Base-by-base conservation (phyloP, 2,797 vertebrate genomes). In the Micromesistius poutassou region DNA sequence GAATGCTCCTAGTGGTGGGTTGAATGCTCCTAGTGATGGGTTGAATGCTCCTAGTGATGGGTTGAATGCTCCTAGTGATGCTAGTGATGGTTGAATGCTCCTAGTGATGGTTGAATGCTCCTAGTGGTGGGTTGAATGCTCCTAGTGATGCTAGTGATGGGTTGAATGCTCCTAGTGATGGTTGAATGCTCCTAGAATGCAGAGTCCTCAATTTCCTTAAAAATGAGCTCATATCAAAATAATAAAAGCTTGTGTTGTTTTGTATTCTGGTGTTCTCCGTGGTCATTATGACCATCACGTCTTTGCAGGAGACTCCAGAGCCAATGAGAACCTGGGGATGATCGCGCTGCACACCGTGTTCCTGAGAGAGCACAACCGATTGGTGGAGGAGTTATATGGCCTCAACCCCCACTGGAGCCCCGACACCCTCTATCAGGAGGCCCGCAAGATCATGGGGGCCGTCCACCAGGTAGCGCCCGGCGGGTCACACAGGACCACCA, bases 271-370 rank as follows among this genome's bases (percentile, higher is more conserved):
- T 68, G 2, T 28, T 68, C 9, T 5, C n/a, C 31, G 19, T 50
- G 30, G 71, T 33, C 30, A 35, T 72, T 33, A 30, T 33, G 30
- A 19, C 71, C 19, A 35, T 19, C 33, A 30, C 74, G 22, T 78
- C 76, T 80, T 9, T 70, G 30, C 82, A 95, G 95, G 94, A 68
- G 94, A 95, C 81, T 93, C 94, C 0, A 90, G 94, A 86, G 93
- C 90, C 30, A 95, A 95, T 68, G 94, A 95, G 71, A 93, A 95
- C 78, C 87, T 95, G 85, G 95, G 94, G 55, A 93, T 95, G 91
- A 93, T 94, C 0, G 93, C 92, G 0, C 89, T 95, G 50, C 94
- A 94, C 85, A 94, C 94, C 0, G 76, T 95, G 68, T 96, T 96
- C 75, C 88, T 95, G 77, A 88, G 94, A 73, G 94, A 95, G 79